Base-by-base conservation (phyloP, 2,797 vertebrate genomes). In the Amblyopsis hoosieri region DNA sequence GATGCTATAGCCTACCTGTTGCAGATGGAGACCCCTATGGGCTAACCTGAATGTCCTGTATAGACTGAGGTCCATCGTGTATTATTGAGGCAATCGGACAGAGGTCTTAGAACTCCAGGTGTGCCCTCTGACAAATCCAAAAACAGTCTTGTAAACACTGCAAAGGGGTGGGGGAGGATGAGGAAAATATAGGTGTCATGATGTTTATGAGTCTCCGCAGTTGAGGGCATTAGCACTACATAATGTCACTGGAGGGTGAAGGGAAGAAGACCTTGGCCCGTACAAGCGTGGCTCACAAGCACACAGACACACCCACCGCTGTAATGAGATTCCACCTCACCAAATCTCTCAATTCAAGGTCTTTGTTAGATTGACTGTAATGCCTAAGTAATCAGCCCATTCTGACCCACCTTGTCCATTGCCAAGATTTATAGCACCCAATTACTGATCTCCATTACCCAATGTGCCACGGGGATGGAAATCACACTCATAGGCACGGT, bases 361-460 rank as follows among this genome's bases (percentile, higher is more conserved):
- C 88, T 85, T 78, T 86, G 79, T 84, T 83, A 85, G 90, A 92
- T 90, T 80, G 90, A 92, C 93, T 78, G 85, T 90, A 80, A 91
- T 84, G 92, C 90, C 92, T 92, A 90, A 82, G 92, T 90, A 93
- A 91, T 91, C 92, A 93, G 87, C 85, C 91, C 79, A 85, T 87
- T 89, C 90, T 91, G 92, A 93, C 93, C 93, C 92, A 90, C 90
- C 85, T 89, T 90, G 92, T 93, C 92, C 87, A 83, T 87, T 48
- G 52, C 82, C 79, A 58, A 80, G 87, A 94, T 94, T 94, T 91
- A 93, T 92, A 87, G 82, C 89, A 90, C 89, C 82, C 92, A 86
- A 85, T 92, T 92, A 83, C 79, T 89, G 85, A 88, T 90, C 87
- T 89, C 88, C 74, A 89, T 90, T 90, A 91, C 87, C 89, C 85